Evolutionary conservation across 2,888 invertebrate genomes (phyloP).

Genomic region (Caenorhabditis wallacei): DNA sequence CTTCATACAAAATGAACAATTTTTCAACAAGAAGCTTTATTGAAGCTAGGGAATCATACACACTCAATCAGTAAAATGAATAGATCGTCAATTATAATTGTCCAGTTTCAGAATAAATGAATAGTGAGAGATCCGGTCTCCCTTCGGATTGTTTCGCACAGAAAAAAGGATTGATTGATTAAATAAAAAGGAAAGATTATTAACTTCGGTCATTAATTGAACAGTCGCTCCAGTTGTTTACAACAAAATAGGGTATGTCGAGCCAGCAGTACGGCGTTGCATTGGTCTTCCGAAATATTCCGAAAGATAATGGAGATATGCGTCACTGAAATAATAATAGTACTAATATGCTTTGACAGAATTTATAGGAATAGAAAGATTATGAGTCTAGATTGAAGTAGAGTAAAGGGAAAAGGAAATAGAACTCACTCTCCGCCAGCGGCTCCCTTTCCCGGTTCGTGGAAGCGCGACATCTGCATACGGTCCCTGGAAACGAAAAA

Average conservation of each 20-base stretch:
- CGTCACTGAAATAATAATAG: conserved; percentile 43
- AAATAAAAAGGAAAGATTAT: too few species aligned
- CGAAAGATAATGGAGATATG: conserved; percentile 57
- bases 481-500: conserved; percentile 48
- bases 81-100: background rate
- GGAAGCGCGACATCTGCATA: conserved; percentile 65
- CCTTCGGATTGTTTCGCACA: too few species aligned
- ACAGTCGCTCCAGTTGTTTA: background rate
- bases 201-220: background rate
- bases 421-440: conserved; percentile 56
- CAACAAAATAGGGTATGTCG: conserved; percentile 30
- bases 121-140: conserved; percentile 1
- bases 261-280: conserved; percentile 53
- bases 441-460: conserved; percentile 61
- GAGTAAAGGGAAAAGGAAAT: background rate
- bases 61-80: background rate
- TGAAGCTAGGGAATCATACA: background rate
- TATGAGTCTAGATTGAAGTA: background rate
- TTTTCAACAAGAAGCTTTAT: conserved; percentile 34
- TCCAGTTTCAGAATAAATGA: background rate
- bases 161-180: background rate
- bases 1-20: background rate
- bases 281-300: conserved; percentile 57
- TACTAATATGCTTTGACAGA: background rate
- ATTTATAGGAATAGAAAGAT: background rate